phyloP scores from a whole-genome alignment of 2,113 vertebrate species.

The Cepphus grylle region DNA sequence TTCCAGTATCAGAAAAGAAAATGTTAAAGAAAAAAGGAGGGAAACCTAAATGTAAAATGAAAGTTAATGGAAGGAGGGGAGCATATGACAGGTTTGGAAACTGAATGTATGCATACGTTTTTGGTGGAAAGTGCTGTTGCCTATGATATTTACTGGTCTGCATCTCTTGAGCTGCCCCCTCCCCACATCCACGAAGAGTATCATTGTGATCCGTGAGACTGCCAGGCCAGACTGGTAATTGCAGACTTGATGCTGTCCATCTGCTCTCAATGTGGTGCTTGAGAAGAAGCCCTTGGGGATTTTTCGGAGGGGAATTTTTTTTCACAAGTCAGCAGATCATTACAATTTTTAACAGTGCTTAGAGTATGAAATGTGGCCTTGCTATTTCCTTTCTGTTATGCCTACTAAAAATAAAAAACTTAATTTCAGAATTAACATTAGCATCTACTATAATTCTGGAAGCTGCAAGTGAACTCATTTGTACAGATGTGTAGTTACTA shows the following conservation, averaged over 20 bases:
- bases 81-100: background rate
- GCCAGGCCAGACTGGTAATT: background rate
- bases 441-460: background rate
- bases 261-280: background rate
- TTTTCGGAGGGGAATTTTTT: background rate
- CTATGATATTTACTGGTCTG: background rate
- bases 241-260: background rate
- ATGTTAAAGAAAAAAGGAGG: background rate
- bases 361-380: background rate
- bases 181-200: background rate
- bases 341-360: background rate
- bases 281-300: background rate
- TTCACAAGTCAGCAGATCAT: background rate
- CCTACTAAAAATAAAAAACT: background rate
- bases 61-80: background rate
- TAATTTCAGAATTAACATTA: background rate
- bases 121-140: background rate
- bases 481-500: background rate
- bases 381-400: background rate
- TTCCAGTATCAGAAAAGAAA: background rate
- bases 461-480: background rate
- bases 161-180: background rate
- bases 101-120: fast-evolving
- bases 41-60: background rate
- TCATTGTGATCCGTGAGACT: background rate